These are phyloP conservation scores for Caenorhabditis sp. DNA, from an alignment of 2,888 invertebrate genomes.

Conservation along the genomic window DNA sequence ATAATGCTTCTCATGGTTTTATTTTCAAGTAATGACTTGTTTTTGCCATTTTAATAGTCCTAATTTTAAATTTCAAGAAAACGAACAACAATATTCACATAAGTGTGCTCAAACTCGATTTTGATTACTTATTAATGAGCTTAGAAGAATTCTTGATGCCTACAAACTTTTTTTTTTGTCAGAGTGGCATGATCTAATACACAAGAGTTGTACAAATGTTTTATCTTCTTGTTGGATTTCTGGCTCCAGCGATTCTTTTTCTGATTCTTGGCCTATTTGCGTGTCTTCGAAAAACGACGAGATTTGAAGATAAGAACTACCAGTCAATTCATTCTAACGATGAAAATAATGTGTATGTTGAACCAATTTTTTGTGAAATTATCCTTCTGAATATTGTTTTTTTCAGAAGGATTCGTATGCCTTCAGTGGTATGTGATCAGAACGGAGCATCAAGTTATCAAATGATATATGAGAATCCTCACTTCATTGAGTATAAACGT, in stretches of 20 bases:
- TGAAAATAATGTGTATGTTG: constrained; percentile 11
- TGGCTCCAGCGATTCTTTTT: constrained; percentile 31
- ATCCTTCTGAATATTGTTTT: not conserved
- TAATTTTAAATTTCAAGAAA: not conserved
- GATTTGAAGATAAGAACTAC: constrained; percentile 36
- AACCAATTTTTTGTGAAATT: not conserved
- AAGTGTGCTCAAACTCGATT: not conserved
- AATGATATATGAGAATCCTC: constrained; percentile 34
- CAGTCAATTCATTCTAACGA: constrained; percentile 28
- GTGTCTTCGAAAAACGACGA: constrained; percentile 15
- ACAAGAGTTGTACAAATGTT: constrained; percentile 1
- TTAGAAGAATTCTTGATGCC: too few relatives aligned
- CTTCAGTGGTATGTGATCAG: constrained; percentile 10
- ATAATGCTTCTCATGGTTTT: not conserved
- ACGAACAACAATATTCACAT: not conserved
- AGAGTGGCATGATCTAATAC: not conserved
- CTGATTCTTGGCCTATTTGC: constrained; percentile 31
- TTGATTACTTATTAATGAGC: not conserved
- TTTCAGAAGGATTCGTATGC: constrained; percentile 34
- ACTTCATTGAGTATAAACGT: constrained; percentile 32
- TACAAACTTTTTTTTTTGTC: not conserved
- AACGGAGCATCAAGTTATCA: constrained; percentile 29
- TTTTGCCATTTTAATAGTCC: not conserved
- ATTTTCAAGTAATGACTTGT: not conserved
- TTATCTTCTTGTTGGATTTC: constrained; percentile 31